Evolutionary conservation across 2,113 vertebrate species (phyloP).

Genomic region (Chaenocephalus aceratus): DNA sequence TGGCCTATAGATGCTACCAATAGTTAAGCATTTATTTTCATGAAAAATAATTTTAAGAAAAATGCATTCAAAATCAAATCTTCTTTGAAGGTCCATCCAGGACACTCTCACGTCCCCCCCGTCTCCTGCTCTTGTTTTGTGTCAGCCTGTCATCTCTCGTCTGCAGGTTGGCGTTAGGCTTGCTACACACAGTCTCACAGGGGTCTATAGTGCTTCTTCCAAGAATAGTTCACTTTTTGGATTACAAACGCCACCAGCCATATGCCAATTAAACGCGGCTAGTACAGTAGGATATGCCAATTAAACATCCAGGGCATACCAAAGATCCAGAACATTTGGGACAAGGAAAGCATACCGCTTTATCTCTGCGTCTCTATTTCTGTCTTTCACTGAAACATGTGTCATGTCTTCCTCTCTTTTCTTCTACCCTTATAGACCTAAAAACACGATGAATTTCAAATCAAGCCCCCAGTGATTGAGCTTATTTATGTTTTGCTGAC

Average conservation of each 20-base stretch:
- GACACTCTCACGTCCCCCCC: constrained; percentile 34
- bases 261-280: constrained; percentile 66
- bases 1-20: too few relatives aligned
- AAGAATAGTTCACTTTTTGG: constrained; percentile 63
- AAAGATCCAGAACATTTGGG: constrained; percentile 48
- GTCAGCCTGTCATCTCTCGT: constrained; percentile 55
- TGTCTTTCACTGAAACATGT: constrained; percentile 30
- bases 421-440: constrained; percentile 9
- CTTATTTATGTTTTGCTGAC: constrained; percentile 28
- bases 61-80: constrained; percentile 3
- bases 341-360: constrained; percentile 34
- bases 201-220: constrained; percentile 44
- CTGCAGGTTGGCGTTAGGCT: constrained; percentile 66
- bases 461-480: constrained; percentile 32
- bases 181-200: constrained; percentile 54
- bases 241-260: constrained; percentile 70
- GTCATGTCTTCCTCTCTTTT: constrained; percentile 28
- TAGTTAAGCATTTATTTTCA: too few relatives aligned
- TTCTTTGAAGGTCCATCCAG: constrained; percentile 42
- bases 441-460: constrained; percentile 40
- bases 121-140: constrained; percentile 39
- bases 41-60: too few relatives aligned
- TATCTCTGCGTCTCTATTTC: constrained; percentile 34
- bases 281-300: constrained; percentile 65
- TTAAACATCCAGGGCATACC: constrained; percentile 60